These are phyloP conservation scores for Muscicapa adusta DNA, from an alignment of 2,113 vertebrate species.

Conservation along the genomic window DNA sequence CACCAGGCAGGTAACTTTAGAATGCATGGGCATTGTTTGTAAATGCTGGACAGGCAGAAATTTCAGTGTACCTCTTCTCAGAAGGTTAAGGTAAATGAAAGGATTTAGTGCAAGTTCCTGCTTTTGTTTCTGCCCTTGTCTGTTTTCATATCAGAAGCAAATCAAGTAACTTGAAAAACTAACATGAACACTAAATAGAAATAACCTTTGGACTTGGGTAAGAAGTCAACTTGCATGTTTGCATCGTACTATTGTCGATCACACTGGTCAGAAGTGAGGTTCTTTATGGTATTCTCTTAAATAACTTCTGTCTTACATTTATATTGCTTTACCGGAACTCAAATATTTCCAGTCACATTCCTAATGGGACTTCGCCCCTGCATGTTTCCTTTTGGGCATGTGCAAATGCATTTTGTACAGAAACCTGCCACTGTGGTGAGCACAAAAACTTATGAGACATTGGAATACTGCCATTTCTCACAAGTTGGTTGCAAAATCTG, in stretches of 20 bases:
- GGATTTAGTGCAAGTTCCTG: neutral
- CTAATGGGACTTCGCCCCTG: neutral
- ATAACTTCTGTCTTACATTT: conserved; percentile 7
- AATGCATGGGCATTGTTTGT: neutral
- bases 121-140: neutral
- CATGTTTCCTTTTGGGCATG: neutral
- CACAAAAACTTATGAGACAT: neutral
- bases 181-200: neutral
- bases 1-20: neutral
- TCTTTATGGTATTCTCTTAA: neutral
- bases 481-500: neutral
- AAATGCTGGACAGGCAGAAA: neutral
- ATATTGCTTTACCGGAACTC: neutral
- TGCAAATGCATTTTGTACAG: conserved; percentile 7
- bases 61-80: neutral
- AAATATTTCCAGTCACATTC: neutral
- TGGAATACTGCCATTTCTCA: neutral
- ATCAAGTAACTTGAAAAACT: neutral
- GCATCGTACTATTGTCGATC: neutral
- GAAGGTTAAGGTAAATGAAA: neutral
- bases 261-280: neutral
- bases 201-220: neutral
- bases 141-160: neutral
- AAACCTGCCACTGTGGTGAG: neutral
- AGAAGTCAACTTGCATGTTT: neutral